Conservation (phyloP, 1,140 invertebrate species). For the Yoshiicerus persimilis region DNA sequence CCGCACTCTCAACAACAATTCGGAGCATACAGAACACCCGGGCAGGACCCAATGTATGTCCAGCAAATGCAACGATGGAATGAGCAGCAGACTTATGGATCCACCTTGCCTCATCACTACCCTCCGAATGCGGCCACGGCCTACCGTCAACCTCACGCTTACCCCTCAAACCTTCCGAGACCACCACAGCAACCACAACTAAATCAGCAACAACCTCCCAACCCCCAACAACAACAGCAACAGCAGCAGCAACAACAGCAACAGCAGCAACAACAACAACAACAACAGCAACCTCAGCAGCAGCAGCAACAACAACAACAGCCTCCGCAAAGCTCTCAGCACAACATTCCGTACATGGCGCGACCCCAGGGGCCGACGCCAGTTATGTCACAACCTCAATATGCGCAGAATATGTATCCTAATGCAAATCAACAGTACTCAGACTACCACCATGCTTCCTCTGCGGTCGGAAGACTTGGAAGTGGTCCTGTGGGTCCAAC, state of each 20-base stretch:
- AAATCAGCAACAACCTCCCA: slow-evolving; percentile 18
- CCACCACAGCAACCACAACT: slow-evolving; percentile 11
- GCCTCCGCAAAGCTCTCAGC: slow-evolving; percentile 49
- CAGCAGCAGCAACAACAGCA: slow-evolving; percentile 25
- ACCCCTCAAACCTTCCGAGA: slow-evolving; percentile 43
- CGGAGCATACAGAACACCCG: slow-evolving; percentile 48
- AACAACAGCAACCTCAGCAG: slow-evolving; percentile 48
- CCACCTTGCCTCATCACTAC: slow-evolving; percentile 47
- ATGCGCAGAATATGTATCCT: slow-evolving; percentile 51
- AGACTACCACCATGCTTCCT: slow-evolving; percentile 44
- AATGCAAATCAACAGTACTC: slow-evolving; percentile 48
- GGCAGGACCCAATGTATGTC: slow-evolving; percentile 41
- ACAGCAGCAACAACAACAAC: slow-evolving; percentile 40
- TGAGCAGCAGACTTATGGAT: slow-evolving; percentile 56
- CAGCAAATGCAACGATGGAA: slow-evolving; percentile 49
- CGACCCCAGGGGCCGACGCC: slow-evolving; percentile 58
- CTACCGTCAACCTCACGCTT: slow-evolving; percentile 46
- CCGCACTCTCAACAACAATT: slow-evolving; percentile 55
- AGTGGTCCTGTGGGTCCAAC: slow-evolving; percentile 13
- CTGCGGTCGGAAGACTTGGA: slow-evolving; percentile 15
- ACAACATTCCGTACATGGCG: slow-evolving; percentile 58
- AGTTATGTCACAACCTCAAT: slow-evolving; percentile 54
- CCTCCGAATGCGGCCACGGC: slow-evolving; percentile 45
- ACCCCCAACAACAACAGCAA: slow-evolving; percentile 37
- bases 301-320: slow-evolving; percentile 39